Percentiles rank a stretch among this genome's conserved stretches.
Evolutionary conservation across 2,797 vertebrate species (phyloP).

Genomic region (Garrulus glandarius): DNA sequence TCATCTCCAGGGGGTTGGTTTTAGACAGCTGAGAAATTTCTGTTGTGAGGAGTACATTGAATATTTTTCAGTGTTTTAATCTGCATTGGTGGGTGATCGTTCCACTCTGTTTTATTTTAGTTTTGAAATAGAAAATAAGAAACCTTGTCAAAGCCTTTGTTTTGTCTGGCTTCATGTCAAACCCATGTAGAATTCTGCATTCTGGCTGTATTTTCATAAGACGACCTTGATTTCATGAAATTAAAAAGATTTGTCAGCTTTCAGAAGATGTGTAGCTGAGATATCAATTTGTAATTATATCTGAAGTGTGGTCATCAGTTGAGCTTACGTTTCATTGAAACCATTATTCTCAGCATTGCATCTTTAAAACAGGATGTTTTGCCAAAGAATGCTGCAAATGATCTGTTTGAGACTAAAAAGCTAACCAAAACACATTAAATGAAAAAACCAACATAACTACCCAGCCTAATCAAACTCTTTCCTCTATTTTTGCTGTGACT

Average conservation of each 20-base stretch:
- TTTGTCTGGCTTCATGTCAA: constrained; percentile 22
- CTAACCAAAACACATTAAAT: background rate
- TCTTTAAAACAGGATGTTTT: background rate
- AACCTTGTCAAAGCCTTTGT: constrained; percentile 8
- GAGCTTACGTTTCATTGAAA: background rate
- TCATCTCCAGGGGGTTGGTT: background rate
- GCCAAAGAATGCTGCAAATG: background rate
- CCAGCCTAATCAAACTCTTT: background rate
- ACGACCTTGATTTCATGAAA: background rate
- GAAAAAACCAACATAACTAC: background rate
- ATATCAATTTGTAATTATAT: background rate
- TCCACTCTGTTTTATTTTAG: background rate
- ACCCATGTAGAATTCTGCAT: background rate
- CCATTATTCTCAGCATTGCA: background rate
- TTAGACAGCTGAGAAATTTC: background rate
- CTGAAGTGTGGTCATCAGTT: background rate
- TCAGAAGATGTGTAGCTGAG: background rate
- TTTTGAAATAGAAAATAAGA: constrained; percentile 17
- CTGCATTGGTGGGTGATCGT: background rate
- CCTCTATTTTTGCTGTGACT: background rate
- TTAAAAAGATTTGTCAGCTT: constrained; percentile 13
- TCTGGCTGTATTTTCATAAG: background rate
- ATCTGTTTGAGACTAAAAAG: background rate
- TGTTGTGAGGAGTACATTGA: background rate
- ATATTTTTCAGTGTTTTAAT: background rate